These are phyloP conservation scores for Lasioglossum pauxillum DNA, from an alignment of 2,888 invertebrate genomes.

Conservation along the genomic window DNA sequence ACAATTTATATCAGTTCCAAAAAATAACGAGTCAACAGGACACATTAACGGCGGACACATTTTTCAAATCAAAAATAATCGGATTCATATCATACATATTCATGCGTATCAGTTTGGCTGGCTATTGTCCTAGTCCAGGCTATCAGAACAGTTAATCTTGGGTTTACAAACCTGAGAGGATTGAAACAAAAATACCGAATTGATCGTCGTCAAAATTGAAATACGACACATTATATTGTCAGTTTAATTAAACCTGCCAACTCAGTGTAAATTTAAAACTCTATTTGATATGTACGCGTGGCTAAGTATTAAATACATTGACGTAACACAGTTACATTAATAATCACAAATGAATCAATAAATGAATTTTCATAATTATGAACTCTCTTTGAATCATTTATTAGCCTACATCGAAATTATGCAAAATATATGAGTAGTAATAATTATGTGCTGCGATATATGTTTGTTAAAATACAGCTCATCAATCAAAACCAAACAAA, in stretches of 20 bases:
- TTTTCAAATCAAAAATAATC: slow-evolving; percentile 15
- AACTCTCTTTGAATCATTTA: no score
- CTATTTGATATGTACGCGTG: background rate
- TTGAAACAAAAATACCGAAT: slow-evolving; percentile 1
- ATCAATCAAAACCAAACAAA: no score
- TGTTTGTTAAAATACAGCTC: no score
- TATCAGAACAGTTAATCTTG: slow-evolving; percentile 10
- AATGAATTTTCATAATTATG: background rate
- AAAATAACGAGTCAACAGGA: background rate
- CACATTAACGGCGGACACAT: background rate
- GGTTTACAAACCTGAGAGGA: slow-evolving; percentile 17
- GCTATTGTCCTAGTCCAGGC: background rate
- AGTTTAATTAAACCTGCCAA: background rate
- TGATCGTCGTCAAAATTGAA: slow-evolving; percentile 4
- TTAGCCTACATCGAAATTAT: no score
- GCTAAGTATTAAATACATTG: background rate
- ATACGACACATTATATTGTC: background rate
- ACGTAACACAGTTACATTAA: background rate
- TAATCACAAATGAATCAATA: background rate
- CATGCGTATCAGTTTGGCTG: slow-evolving; percentile 2
- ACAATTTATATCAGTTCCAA: background rate
- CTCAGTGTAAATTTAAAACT: background rate
- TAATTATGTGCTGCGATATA: no score
- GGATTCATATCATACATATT: slow-evolving; percentile 21
- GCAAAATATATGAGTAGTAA: no score